A percentile compares a stretch with the other conserved stretches of the same genome.
Conservation (phyloP, 35 echinoderm and acorn worm species). For the Acanthaster planci region DNA sequence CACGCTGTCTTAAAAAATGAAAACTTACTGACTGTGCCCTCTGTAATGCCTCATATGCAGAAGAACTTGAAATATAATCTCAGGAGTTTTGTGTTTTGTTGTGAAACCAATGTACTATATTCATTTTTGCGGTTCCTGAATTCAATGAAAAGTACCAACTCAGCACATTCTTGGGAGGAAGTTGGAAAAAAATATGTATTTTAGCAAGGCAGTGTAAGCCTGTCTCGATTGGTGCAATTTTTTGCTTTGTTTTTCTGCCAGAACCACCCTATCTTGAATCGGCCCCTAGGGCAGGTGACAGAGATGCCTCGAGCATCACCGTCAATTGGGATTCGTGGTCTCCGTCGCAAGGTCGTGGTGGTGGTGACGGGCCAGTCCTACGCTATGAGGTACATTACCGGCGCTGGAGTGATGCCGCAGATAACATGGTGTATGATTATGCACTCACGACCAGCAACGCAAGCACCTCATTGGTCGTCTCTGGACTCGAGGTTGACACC, state of each 20-base stretch:
- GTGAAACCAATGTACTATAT: too few species aligned
- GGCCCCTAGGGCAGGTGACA: neutral
- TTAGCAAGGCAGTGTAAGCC: too few species aligned
- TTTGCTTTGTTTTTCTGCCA: neutral
- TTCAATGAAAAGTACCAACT: too few species aligned
- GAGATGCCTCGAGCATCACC: neutral
- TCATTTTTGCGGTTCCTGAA: too few species aligned
- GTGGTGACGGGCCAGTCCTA: neutral
- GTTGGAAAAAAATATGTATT: too few species aligned
- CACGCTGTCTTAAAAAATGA: too few species aligned
- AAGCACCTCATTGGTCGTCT: neutral
- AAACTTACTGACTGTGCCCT: too few species aligned
- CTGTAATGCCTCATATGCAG: too few species aligned
- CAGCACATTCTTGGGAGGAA: too few species aligned
- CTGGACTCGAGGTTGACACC: constrained; percentile 17
- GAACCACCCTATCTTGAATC: neutral
- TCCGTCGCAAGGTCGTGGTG: neutral
- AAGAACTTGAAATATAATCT: too few species aligned
- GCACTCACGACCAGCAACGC: neutral
- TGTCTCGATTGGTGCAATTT: neutral
- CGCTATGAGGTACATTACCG: neutral
- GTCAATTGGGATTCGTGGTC: neutral
- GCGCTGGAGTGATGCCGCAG: neutral
- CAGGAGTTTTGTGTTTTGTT: too few species aligned
- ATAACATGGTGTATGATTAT: neutral